Evolutionary conservation across 2,113 vertebrate genomes (phyloP).

Genomic region (Oriolus oriolus): DNA sequence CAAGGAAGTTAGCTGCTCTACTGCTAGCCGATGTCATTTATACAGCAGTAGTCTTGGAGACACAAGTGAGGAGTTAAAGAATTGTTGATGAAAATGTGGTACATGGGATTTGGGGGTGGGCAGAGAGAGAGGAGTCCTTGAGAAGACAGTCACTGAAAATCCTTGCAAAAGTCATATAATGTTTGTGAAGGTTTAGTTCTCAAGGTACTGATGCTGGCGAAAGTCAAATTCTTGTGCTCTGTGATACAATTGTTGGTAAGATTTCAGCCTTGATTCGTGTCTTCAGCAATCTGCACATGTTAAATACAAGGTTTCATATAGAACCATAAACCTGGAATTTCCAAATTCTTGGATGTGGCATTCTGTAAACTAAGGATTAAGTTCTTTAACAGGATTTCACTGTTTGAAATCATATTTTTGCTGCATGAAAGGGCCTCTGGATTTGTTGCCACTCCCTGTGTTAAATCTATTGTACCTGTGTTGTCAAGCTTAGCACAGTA

Average conservation of each 20-base stretch:
- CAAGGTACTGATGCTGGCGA: not conserved
- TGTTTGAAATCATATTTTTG: not conserved
- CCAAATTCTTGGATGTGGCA: not conserved
- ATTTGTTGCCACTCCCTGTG: not conserved
- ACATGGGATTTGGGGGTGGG: not conserved
- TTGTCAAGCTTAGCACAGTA: not conserved
- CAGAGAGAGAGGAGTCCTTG: fast-evolving
- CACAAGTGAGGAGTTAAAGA: not conserved
- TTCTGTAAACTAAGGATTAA: not conserved
- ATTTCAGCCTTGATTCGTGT: not conserved
- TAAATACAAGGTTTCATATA: not conserved
- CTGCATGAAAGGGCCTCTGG: not conserved
- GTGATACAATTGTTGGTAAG: not conserved
- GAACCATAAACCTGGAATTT: not conserved
- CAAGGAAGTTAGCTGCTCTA: not conserved
- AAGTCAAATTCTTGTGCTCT: not conserved
- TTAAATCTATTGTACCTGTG: not conserved
- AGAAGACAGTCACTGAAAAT: not conserved
- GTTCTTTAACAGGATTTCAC: not conserved
- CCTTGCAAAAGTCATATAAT: not conserved
- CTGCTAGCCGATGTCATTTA: not conserved
- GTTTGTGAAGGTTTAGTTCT: not conserved
- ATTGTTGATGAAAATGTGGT: not conserved
- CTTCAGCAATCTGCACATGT: not conserved
- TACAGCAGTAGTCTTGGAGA: not conserved